These are phyloP conservation scores for Tricholauxania praeusta DNA, from an alignment of 2,888 invertebrate genomes.

Conservation along the genomic window DNA sequence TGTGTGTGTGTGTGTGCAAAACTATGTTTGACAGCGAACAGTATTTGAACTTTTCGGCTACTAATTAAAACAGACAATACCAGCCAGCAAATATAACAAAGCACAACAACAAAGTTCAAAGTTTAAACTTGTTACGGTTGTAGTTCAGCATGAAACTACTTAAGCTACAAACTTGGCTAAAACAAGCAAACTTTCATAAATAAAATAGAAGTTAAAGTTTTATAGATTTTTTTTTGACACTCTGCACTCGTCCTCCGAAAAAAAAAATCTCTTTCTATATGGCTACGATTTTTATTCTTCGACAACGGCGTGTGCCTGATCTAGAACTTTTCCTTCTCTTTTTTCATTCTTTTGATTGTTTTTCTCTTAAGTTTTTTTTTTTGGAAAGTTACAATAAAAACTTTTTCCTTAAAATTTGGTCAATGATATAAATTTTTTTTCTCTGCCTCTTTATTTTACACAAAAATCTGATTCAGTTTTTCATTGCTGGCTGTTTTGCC, in stretches of 20 bases:
- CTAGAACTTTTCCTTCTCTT: slow-evolving; percentile 14
- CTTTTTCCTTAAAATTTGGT: slow-evolving; percentile 27
- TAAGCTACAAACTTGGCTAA: slow-evolving; percentile 23
- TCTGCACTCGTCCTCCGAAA: too few species aligned
- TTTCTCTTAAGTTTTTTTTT: background rate
- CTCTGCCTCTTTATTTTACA: background rate
- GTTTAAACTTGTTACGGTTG: slow-evolving; percentile 14
- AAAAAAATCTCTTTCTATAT: too few species aligned
- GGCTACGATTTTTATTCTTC: too few species aligned
- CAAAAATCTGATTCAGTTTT: too few species aligned
- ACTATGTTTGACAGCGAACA: background rate
- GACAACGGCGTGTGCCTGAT: too few species aligned
- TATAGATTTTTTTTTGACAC: too few species aligned
- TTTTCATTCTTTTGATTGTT: slow-evolving; percentile 2
- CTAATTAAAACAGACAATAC: slow-evolving; percentile 24
- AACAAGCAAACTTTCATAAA: slow-evolving; percentile 21
- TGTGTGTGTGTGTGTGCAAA: background rate
- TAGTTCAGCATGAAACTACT: slow-evolving; percentile 27
- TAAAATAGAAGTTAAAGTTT: slow-evolving; percentile 17
- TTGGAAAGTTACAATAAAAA: slow-evolving; percentile 24
- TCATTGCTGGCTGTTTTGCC: background rate
- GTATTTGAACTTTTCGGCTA: slow-evolving; percentile 22
- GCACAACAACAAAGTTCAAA: background rate
- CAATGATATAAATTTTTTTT: slow-evolving; percentile 30
- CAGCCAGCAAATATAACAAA: background rate